Evolutionary conservation across 1,140 invertebrate species (phyloP).

Genomic region (Drosophila tani): DNA sequence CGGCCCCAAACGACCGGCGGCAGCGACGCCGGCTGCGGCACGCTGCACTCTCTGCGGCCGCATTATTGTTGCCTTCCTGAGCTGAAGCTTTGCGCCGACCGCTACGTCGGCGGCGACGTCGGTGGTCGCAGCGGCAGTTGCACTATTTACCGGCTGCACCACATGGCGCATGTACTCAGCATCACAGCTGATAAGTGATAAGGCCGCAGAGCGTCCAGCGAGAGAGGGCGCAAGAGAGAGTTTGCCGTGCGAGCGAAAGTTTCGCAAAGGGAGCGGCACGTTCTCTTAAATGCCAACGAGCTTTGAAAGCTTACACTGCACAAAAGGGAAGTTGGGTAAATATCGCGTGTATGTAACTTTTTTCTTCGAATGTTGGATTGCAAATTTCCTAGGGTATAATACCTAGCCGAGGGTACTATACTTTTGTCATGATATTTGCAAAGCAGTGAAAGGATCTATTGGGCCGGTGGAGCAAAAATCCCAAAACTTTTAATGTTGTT

Average conservation of each 20-base stretch:
- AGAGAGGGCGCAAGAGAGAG: background rate
- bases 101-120: conserved; percentile 32
- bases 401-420: no score
- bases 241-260: background rate
- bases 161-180: conserved; percentile 62
- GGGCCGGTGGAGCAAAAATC: no score
- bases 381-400: no score
- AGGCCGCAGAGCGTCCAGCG: conserved; percentile 34
- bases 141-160: conserved; percentile 60
- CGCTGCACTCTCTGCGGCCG: conserved; percentile 28
- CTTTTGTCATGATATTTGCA: no score
- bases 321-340: background rate
- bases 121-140: conserved; percentile 43
- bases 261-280: background rate
- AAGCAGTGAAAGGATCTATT: no score
- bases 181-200: conserved; percentile 81
- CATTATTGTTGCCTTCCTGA: conserved; percentile 44
- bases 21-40: conserved; percentile 33
- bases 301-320: conserved; percentile 57
- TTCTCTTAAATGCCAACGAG: conserved; percentile 3
- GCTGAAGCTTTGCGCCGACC: conserved; percentile 64
- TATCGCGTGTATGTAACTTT: conserved; percentile 1
- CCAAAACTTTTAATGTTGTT: no score
- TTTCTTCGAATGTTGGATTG: background rate
- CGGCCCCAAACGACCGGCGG: conserved; percentile 40